Base-by-base conservation (phyloP, 92 coral and sea anemone genomes). In the Montipora capitata region DNA sequence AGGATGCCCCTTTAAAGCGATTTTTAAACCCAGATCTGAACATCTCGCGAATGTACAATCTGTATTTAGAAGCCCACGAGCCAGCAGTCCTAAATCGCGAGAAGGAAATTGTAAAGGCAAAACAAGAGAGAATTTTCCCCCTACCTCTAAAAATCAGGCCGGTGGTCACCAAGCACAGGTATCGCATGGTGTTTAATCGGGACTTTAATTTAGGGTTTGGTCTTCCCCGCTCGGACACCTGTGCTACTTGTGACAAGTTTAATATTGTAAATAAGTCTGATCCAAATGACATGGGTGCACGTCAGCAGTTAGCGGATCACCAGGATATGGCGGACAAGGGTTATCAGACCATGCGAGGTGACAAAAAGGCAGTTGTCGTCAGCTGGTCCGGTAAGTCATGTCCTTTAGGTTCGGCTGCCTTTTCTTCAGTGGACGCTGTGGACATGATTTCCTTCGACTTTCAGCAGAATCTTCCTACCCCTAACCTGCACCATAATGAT, bases 381-480 rank as follows among this genome's bases (percentile, higher is more conserved):
- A 77, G 84, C 57, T 73, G 68, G 39, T 42, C 16, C 65, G 54
- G n/a, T 45, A 85, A 51, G 39, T 42, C 35, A 5, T 66, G 15
- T 48, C 18, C 80, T 16, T 3, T 74, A 20, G 79, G 79, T 2
- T 48, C 79, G 0, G 79, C 79, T 56, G 13, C 40, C 45, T 27
- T 39, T 45, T 6, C 44, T 64, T 38, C 63, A 17, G 13, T 40
- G 58, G 91, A 88, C 52, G 76, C 82, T 7, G 79, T 80, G 61
- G 84, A 68, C 58, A 64, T 88, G 88, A 88, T 88, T 2, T 81
- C 84, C 1, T 88, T 80, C 44, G 83, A 82, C 67, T 81, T 74
- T 54, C 81, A 71, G 51, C 51, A 45, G 51, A 45, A 45, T 45
- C 66, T 87, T 38, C 87, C 87, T 6, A 70, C 83, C 15, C 89